Conservation (phyloP, 2,797 vertebrate genomes). For the Sciurus vulgaris region DNA sequence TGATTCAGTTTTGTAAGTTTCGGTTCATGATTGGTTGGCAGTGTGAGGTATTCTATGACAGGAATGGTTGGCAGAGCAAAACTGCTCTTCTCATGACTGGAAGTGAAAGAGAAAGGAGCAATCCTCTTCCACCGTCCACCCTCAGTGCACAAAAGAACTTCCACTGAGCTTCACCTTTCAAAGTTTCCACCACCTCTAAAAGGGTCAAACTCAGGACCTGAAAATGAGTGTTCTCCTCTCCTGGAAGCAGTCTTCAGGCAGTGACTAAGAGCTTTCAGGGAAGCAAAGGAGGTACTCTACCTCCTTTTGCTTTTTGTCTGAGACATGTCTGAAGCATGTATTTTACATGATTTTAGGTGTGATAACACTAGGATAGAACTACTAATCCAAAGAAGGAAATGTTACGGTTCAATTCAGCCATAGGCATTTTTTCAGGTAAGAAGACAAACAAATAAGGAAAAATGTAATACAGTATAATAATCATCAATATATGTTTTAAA, state of each 20-base stretch:
- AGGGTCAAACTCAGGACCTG: neutral
- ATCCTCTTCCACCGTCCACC: neutral
- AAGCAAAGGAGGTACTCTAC: neutral
- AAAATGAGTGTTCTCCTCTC: neutral
- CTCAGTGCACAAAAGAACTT: neutral
- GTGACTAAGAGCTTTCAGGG: neutral
- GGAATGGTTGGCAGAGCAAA: neutral
- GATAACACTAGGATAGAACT: neutral
- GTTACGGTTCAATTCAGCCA: neutral
- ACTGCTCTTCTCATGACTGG: neutral
- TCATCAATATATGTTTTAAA: neutral
- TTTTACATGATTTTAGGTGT: neutral
- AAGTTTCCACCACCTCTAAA: neutral
- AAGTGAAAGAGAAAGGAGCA: neutral
- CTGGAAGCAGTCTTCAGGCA: neutral
- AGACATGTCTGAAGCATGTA: neutral
- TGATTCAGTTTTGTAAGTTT: neutral
- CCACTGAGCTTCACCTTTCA: neutral
- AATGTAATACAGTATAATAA: neutral
- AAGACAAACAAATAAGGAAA: constrained; percentile 21
- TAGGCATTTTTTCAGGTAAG: neutral
- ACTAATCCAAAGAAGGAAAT: neutral
- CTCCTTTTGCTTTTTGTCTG: neutral
- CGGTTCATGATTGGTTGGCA: neutral
- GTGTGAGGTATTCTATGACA: neutral